A percentile compares a stretch with the other conserved stretches of the same genome.
Conservation (phyloP, 2,888 invertebrate genomes). For the Luperina nickerlii region DNA sequence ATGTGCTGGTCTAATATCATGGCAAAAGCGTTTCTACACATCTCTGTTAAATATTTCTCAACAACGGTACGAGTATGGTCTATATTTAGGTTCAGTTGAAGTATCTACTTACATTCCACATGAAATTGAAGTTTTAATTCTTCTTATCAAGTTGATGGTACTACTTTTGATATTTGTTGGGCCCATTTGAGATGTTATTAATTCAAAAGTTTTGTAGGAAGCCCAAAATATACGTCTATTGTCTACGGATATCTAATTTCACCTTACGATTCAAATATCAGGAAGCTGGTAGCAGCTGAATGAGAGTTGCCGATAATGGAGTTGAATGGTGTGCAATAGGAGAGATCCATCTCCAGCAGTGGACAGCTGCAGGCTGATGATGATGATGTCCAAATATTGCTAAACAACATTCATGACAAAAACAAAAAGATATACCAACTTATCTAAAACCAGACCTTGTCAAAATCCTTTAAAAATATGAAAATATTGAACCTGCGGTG, state of each 20-base stretch:
- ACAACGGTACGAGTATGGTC: background rate
- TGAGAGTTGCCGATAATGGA: no score
- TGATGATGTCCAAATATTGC: no score
- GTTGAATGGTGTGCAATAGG: no score
- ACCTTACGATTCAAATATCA: no score
- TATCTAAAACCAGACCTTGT: background rate
- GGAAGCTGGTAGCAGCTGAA: no score
- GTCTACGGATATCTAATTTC: no score
- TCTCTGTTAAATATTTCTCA: background rate
- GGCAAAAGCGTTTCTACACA: background rate
- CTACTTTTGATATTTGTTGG: background rate
- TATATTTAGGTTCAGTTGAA: background rate
- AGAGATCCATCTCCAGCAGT: no score
- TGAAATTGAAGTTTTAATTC: background rate
- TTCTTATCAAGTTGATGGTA: no score
- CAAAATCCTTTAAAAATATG: background rate
- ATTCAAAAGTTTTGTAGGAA: no score
- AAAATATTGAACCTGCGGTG: constrained; percentile 30
- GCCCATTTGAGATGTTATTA: no score
- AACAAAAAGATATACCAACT: background rate
- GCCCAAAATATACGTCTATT: no score
- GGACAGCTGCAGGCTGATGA: no score
- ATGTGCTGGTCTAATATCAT: background rate
- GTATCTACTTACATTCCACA: background rate
- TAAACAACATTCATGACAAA: background rate